Percentiles rank a stretch among this genome's conserved stretches.
phyloP scores from a whole-genome alignment of 1,140 invertebrate species.

The Lycorma delicatula region DNA sequence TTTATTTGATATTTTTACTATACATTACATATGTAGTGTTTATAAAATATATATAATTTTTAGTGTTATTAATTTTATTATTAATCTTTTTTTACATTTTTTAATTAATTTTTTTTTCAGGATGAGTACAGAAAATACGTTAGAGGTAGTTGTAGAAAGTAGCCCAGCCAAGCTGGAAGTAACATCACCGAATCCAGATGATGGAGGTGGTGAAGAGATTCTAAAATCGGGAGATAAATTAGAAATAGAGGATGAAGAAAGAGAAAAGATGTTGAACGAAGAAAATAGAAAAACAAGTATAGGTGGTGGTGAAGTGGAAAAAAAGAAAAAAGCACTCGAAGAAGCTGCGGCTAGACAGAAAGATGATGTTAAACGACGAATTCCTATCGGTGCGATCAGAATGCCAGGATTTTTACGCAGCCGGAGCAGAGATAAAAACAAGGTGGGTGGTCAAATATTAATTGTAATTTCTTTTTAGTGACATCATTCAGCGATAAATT shows the following conservation, averaged over 20 bases:
- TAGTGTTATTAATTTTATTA: background rate
- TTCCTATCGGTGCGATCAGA: conserved; percentile 72
- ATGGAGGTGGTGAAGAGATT: conserved; percentile 16
- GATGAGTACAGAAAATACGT: conserved; percentile 1
- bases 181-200: background rate
- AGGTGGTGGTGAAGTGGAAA: conserved; percentile 42
- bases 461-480: too few species aligned
- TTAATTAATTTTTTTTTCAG: background rate
- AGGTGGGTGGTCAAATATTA: conserved; percentile 40
- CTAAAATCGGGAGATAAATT: conserved; percentile 56
- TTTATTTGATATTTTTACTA: too few species aligned
- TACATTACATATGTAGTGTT: too few species aligned
- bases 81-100: background rate
- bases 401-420: conserved; percentile 65
- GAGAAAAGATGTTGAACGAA: conserved; percentile 54
- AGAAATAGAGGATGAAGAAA: conserved; percentile 59
- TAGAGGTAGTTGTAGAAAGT: background rate
- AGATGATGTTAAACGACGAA: conserved; percentile 63
- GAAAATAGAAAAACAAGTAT: conserved; percentile 37
- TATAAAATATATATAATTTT: too few species aligned
- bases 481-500: too few species aligned
- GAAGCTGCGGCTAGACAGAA: conserved; percentile 49
- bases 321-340: conserved; percentile 44
- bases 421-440: conserved; percentile 55
- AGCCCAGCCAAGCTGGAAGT: background rate